A percentile compares a stretch with the other conserved stretches of the same genome.
These are phyloP conservation scores for Zaprionus obscuricornis DNA, from an alignment of 2,888 invertebrate species.

Conservation along the genomic window DNA sequence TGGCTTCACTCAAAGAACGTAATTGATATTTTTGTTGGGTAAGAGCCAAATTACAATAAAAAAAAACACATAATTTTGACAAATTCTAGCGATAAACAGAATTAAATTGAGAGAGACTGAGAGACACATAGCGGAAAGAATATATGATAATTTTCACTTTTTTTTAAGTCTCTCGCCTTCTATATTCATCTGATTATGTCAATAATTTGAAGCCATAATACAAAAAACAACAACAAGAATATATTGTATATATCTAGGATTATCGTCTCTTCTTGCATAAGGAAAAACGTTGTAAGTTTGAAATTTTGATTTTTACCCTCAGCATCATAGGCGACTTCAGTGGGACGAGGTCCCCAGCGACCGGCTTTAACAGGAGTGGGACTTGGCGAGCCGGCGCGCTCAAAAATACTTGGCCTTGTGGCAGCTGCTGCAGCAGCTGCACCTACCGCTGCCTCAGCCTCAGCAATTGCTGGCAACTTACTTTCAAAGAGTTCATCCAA, in stretches of 20 bases:
- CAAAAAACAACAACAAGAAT: slow-evolving; percentile 54
- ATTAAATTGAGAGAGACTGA: slow-evolving; percentile 24
- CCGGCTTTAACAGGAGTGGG: slow-evolving; percentile 89
- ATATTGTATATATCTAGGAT: too few relatives aligned
- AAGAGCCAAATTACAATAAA: slow-evolving; percentile 58
- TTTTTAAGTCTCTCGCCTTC: slow-evolving; percentile 56
- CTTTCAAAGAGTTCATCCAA: slow-evolving; percentile 82
- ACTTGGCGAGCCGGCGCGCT: slow-evolving; percentile 87
- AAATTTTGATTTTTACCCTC: slow-evolving; percentile 86
- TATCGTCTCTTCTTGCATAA: slow-evolving; percentile 64
- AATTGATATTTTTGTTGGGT: slow-evolving; percentile 39
- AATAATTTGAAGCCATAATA: slow-evolving; percentile 53
- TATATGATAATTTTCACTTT: slow-evolving; percentile 65
- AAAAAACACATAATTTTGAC: slow-evolving; percentile 50
- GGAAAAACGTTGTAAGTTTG: slow-evolving; percentile 36
- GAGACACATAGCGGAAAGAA: slow-evolving; percentile 53
- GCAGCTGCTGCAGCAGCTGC: slow-evolving; percentile 47
- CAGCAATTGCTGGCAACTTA: slow-evolving; percentile 76
- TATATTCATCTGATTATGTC: slow-evolving; percentile 25
- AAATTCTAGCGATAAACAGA: slow-evolving; percentile 45
- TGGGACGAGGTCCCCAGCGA: slow-evolving; percentile 88
- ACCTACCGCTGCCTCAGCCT: slow-evolving; percentile 53
- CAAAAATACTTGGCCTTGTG: slow-evolving; percentile 69
- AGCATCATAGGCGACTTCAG: slow-evolving; percentile 89
- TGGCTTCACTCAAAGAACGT: slow-evolving; percentile 44